Percentiles rank a stretch among this genome's conserved stretches.
Evolutionary conservation across 2,888 invertebrate genomes (phyloP).

Genomic region (Phaonia tiefii): DNA sequence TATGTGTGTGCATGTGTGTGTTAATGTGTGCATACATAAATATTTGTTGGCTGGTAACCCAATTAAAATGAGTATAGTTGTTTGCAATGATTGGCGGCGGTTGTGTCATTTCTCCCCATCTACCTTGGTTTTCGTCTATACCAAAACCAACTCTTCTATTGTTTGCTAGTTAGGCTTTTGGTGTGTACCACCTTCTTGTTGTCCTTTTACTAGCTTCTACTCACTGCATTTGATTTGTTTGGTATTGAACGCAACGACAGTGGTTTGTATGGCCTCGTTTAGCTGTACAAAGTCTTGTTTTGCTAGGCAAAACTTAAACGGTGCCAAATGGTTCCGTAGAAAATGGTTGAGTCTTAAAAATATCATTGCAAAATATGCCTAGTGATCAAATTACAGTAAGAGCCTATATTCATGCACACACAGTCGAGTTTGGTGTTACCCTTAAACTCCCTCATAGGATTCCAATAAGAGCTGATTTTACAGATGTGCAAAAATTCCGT

Average conservation of each 20-base stretch:
- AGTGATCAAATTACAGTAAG: too few relatives aligned
- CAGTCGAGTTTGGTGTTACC: too few relatives aligned
- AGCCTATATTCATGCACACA: too few relatives aligned
- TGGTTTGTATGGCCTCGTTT: background rate
- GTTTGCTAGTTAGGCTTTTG: background rate
- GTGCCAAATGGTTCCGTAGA: too few relatives aligned
- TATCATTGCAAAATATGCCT: too few relatives aligned
- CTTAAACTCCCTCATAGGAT: too few relatives aligned
- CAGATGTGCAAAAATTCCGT: too few relatives aligned
- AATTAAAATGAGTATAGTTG: slow-evolving; percentile 30
- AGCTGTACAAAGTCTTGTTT: background rate
- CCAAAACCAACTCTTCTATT: background rate
- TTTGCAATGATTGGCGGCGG: slow-evolving; percentile 1
- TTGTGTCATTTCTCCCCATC: background rate
- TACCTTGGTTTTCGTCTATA: too few relatives aligned
- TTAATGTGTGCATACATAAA: background rate
- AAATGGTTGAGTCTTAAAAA: too few relatives aligned
- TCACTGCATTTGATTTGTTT: slow-evolving; percentile 4
- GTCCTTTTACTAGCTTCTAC: background rate
- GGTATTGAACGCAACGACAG: slow-evolving; percentile 7
- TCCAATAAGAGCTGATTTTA: too few relatives aligned
- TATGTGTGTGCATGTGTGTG: background rate
- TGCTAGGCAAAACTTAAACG: too few relatives aligned
- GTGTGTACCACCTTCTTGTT: too few relatives aligned
- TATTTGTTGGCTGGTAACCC: slow-evolving; percentile 12